A percentile compares a stretch with the other conserved stretches of the same genome.
These are phyloP conservation scores for Molossus molossus DNA, from an alignment of 2,797 vertebrate species.

Conservation along the genomic window DNA sequence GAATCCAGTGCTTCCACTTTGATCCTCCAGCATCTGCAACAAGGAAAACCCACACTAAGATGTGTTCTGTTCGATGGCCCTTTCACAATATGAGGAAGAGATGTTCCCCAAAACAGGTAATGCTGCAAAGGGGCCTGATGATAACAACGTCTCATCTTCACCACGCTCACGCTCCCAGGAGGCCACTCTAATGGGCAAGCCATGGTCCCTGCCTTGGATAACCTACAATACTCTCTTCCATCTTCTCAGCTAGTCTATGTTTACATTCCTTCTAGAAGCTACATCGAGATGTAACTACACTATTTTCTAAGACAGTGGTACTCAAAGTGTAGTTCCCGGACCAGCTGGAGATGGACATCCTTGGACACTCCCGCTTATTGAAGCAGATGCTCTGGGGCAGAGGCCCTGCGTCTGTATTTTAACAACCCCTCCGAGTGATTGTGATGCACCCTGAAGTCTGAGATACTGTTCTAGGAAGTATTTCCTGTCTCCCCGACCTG, in stretches of 20 bases:
- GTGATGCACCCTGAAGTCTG: not conserved
- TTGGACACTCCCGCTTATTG: not conserved
- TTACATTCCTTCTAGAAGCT: conserved; percentile 4
- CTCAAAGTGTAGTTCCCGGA: not conserved
- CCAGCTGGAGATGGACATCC: not conserved
- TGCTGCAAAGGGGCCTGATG: not conserved
- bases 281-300: not conserved
- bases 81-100: not conserved
- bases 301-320: not conserved
- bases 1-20: not conserved
- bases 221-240: not conserved
- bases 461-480: not conserved
- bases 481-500: not conserved
- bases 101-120: not conserved
- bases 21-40: not conserved
- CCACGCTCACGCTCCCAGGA: not conserved
- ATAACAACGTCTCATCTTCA: not conserved
- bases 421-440: not conserved
- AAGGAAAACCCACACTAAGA: not conserved
- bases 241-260: not conserved
- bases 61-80: not conserved
- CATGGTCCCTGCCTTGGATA: not conserved
- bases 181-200: not conserved
- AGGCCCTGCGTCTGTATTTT: not conserved
- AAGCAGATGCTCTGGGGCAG: not conserved